Conservation (phyloP, 2,113 vertebrate genomes). For the Pollachius pollachius region DNA sequence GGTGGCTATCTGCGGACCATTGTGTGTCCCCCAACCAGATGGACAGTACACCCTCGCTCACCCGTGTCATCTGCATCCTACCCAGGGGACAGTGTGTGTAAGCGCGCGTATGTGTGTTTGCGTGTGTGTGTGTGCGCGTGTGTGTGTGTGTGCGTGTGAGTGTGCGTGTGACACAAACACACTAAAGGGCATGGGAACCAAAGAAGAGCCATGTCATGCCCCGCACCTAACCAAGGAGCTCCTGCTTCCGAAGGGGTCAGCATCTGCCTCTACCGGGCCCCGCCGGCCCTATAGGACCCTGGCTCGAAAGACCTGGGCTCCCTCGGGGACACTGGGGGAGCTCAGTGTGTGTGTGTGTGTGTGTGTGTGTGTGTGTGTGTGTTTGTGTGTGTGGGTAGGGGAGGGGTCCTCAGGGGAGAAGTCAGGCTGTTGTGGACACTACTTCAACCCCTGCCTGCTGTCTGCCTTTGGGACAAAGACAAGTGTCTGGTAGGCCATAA, state of each 20-base stretch:
- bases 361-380: background rate
- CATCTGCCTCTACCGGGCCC: conserved; percentile 56
- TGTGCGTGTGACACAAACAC: conserved; percentile 57
- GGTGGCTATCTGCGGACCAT: conserved; percentile 26
- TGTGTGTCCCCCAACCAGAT: conserved; percentile 64
- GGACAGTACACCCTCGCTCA: conserved; percentile 54
- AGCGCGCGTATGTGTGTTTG: conserved; percentile 1
- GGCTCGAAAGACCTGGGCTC: conserved; percentile 53
- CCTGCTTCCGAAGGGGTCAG: conserved; percentile 15
- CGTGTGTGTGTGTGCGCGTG: background rate
- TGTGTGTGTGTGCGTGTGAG: no score
- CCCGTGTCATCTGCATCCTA: conserved; percentile 51
- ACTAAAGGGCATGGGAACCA: conserved; percentile 71
- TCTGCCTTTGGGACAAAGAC: conserved; percentile 53
- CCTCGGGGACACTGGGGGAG: conserved; percentile 44
- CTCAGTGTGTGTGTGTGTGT: conserved; percentile 12
- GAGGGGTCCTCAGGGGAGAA: conserved; percentile 48
- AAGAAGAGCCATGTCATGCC: conserved; percentile 49
- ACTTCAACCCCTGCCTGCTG: conserved; percentile 49
- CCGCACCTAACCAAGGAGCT: conserved; percentile 19
- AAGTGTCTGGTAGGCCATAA: conserved; percentile 30
- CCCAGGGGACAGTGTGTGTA: conserved; percentile 28
- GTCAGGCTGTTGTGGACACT: conserved; percentile 41
- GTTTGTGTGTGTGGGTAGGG: conserved; percentile 39
- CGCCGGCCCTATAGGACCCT: conserved; percentile 10